These are phyloP conservation scores for Chironomus striatipennis DNA, from an alignment of 1,140 invertebrate genomes.

Conservation along the genomic window DNA sequence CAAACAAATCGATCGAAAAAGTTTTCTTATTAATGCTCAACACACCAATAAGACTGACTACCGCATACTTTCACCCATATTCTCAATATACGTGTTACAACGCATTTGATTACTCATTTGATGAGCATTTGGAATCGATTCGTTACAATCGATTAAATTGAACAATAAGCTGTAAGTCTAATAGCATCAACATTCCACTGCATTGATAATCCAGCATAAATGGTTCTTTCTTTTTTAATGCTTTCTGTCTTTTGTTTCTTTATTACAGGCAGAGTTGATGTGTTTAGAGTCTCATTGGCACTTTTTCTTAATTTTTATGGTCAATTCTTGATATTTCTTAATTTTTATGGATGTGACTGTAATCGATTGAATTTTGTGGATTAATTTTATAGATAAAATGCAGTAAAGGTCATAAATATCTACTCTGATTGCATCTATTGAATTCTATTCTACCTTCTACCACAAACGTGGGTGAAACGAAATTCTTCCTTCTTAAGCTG, in stretches of 20 bases:
- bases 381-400: too few relatives aligned
- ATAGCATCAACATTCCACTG: constrained; percentile 13
- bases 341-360: not conserved
- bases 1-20: too few relatives aligned
- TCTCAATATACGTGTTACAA: not conserved
- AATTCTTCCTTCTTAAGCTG: not conserved
- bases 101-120: constrained; percentile 3
- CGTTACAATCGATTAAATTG: constrained; percentile 5
- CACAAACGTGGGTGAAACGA: not conserved
- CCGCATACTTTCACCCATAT: not conserved
- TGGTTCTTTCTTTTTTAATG: too few relatives aligned
- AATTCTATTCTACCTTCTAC: not conserved
- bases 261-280: too few relatives aligned
- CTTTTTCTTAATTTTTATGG: too few relatives aligned
- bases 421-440: too few relatives aligned
- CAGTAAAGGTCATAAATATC: too few relatives aligned
- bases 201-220: too few relatives aligned
- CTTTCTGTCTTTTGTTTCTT: too few relatives aligned
- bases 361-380: not conserved
- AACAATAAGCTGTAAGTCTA: constrained; percentile 4
- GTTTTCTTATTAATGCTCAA: not conserved
- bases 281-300: too few relatives aligned
- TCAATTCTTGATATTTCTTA: too few relatives aligned
- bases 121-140: constrained; percentile 19
- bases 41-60: not conserved